Evolutionary conservation across 2,888 invertebrate species (phyloP).

Genomic region (Cotesia congregata): DNA sequence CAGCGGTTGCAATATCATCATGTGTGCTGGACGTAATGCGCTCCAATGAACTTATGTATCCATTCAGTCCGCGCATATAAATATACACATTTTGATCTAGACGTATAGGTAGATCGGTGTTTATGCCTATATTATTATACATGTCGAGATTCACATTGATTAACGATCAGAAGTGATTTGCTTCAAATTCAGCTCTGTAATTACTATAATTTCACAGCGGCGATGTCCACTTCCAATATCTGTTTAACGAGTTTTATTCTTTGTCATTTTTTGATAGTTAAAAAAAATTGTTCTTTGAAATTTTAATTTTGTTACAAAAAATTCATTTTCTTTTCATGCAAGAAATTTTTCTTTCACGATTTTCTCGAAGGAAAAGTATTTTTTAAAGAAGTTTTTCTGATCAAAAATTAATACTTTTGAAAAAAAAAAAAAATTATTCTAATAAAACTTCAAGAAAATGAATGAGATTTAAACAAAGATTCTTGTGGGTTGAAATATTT

Average conservation of each 20-base stretch:
- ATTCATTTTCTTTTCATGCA: too few species aligned
- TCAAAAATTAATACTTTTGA: too few species aligned
- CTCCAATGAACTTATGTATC: constrained; percentile 16
- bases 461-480: too few species aligned
- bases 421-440: too few species aligned
- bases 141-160: constrained; percentile 5
- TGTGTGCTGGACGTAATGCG: not conserved
- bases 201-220: constrained; percentile 2
- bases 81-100: not conserved
- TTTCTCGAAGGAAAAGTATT: too few species aligned
- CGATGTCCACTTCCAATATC: not conserved
- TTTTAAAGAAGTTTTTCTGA: too few species aligned
- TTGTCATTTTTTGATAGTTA: too few species aligned
- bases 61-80: not conserved
- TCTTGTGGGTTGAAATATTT: too few species aligned
- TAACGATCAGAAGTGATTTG: constrained; percentile 14
- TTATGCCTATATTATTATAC: not conserved
- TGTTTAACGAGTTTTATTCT: not conserved
- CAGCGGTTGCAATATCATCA: constrained; percentile 12
- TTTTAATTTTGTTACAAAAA: too few species aligned
- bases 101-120: not conserved
- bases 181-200: constrained; percentile 10
- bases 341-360: too few species aligned
- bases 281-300: too few species aligned
- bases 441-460: too few species aligned